Percentiles rank a stretch among this genome's conserved stretches.
phyloP scores from a whole-genome alignment of 1,140 invertebrate genomes.

The Brachionus sp. region DNA sequence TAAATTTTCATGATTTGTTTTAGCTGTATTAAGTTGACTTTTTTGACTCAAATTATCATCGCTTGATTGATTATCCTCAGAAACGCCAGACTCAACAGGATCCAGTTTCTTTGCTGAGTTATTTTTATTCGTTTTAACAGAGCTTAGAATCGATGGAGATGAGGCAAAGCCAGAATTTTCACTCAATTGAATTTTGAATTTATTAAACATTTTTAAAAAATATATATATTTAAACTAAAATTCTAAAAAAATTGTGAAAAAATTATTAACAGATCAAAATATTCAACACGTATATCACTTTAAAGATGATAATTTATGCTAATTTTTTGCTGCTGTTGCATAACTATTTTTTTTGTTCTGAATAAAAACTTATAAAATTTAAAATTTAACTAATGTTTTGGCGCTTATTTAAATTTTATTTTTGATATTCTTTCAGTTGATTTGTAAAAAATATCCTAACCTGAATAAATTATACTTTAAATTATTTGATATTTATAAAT shows the following conservation, averaged over 20 bases:
- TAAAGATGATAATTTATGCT: background rate
- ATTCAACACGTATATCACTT: slow-evolving; percentile 4
- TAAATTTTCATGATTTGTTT: background rate
- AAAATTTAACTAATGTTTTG: background rate
- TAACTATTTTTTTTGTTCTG: no score
- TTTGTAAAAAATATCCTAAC: no score
- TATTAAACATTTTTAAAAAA: slow-evolving; percentile 38
- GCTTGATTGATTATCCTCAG: slow-evolving; percentile 22
- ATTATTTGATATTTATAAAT: no score
- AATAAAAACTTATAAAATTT: no score
- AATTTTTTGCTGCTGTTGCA: background rate
- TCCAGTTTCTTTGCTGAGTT: background rate
- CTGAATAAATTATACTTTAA: no score
- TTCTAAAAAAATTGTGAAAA: background rate
- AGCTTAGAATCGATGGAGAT: background rate
- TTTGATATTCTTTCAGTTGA: no score
- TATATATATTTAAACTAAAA: background rate
- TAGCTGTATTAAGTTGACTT: background rate
- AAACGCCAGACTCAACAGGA: background rate
- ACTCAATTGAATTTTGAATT: background rate
- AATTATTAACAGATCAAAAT: background rate
- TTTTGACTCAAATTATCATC: slow-evolving; percentile 25
- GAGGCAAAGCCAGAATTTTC: background rate
- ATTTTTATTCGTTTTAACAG: background rate
- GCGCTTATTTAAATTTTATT: no score